Conservation (phyloP, 2,113 vertebrate species). For the Neotoma lepida region DNA sequence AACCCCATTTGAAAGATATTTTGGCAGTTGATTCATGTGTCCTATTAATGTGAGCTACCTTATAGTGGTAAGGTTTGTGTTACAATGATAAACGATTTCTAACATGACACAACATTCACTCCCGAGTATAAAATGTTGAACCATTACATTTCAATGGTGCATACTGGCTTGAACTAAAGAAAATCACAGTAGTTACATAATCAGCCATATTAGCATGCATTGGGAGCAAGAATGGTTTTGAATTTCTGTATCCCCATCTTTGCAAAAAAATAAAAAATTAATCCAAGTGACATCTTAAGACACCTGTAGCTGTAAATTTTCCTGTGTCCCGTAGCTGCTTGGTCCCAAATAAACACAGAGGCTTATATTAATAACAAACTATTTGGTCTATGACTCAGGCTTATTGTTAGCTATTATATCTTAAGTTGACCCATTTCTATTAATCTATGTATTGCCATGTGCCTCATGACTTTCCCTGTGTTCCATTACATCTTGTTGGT, state of each 20-base stretch:
- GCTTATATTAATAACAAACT: too few species aligned
- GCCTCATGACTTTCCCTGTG: too few species aligned
- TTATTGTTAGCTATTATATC: too few species aligned
- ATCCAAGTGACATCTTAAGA: not conserved
- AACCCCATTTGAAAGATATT: not conserved
- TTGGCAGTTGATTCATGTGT: slow-evolving; percentile 8
- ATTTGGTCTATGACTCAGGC: too few species aligned
- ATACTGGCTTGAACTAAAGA: not conserved
- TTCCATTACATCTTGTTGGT: too few species aligned
- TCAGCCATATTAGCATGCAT: not conserved
- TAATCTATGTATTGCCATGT: too few species aligned
- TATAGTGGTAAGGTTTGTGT: slow-evolving; percentile 1
- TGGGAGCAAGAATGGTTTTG: not conserved
- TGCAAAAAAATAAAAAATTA: not conserved
- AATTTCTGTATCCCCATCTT: slow-evolving; percentile 32
- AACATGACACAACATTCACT: not conserved
- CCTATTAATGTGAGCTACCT: not conserved
- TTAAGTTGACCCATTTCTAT: too few species aligned
- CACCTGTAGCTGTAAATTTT: too few species aligned
- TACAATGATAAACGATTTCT: not conserved
- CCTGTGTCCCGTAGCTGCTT: too few species aligned
- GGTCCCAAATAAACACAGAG: too few species aligned
- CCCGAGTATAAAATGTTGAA: not conserved
- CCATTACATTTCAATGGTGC: not conserved
- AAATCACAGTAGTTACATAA: not conserved